Conservation (phyloP, 1,140 invertebrate species). For the Pteromalus puparum region DNA sequence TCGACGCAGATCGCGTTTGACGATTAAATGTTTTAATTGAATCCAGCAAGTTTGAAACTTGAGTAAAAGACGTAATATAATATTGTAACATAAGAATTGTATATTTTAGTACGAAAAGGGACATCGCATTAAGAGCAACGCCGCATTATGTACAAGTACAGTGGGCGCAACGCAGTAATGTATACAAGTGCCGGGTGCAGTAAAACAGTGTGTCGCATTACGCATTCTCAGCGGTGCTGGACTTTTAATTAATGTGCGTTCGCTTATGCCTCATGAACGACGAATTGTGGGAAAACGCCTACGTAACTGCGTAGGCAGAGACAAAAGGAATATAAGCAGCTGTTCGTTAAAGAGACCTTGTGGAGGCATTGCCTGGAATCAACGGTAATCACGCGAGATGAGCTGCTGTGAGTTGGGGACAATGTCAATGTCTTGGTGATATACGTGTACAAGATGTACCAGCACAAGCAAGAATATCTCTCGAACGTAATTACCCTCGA, state of each 20-base stretch:
- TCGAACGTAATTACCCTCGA: too few species aligned
- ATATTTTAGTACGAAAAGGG: too few species aligned
- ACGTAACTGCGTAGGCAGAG: background rate
- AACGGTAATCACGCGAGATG: background rate
- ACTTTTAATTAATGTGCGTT: constrained; percentile 35
- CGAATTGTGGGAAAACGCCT: constrained; percentile 25
- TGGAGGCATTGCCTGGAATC: background rate
- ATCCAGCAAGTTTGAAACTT: background rate
- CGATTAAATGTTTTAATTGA: background rate
- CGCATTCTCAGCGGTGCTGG: background rate
- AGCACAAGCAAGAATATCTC: too few species aligned
- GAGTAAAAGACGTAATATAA: too few species aligned
- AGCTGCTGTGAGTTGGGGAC: too few species aligned
- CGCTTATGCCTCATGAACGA: background rate
- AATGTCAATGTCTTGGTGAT: too few species aligned
- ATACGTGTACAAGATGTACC: too few species aligned
- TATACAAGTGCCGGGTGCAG: too few species aligned
- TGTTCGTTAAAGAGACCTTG: background rate
- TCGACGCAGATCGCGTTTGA: background rate
- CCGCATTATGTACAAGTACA: too few species aligned
- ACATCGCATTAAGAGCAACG: too few species aligned
- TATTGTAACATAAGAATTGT: too few species aligned
- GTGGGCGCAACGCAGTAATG: too few species aligned
- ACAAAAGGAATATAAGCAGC: constrained; percentile 19
- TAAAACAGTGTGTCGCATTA: background rate